Percentiles rank a stretch among this genome's conserved stretches.
These are phyloP conservation scores for Chiloscyllium punctatum DNA, from an alignment of 2,797 vertebrate genomes.

Conservation along the genomic window DNA sequence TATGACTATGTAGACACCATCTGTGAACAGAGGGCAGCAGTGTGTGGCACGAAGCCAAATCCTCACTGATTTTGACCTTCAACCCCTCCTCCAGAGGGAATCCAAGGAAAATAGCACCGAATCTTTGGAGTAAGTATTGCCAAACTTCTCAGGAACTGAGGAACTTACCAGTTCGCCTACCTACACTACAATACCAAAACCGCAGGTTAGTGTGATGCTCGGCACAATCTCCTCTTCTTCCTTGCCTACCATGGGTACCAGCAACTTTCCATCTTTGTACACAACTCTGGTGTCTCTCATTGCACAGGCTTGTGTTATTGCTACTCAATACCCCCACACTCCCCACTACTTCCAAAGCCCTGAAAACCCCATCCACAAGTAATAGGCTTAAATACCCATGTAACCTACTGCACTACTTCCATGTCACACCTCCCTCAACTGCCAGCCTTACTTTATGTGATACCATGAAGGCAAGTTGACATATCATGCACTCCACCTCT, in stretches of 20 bases:
- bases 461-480: background rate
- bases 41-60: background rate
- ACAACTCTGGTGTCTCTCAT: background rate
- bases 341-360: background rate
- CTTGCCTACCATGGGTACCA: background rate
- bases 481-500: background rate
- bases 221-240: background rate
- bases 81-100: background rate
- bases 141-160: background rate
- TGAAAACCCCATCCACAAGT: background rate
- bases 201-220: background rate
- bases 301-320: background rate
- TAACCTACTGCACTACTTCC: background rate
- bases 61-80: background rate
- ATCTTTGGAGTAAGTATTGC: no score
- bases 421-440: background rate
- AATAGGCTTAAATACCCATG: background rate
- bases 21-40: slow-evolving; percentile 1
- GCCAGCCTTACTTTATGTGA: background rate
- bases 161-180: background rate
- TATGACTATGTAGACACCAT: background rate
- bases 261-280: background rate
- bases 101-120: background rate
- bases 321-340: no score
- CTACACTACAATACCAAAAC: no score